These are phyloP conservation scores for Aethina tumida DNA, from an alignment of 1,140 invertebrate species.

Conservation along the genomic window DNA sequence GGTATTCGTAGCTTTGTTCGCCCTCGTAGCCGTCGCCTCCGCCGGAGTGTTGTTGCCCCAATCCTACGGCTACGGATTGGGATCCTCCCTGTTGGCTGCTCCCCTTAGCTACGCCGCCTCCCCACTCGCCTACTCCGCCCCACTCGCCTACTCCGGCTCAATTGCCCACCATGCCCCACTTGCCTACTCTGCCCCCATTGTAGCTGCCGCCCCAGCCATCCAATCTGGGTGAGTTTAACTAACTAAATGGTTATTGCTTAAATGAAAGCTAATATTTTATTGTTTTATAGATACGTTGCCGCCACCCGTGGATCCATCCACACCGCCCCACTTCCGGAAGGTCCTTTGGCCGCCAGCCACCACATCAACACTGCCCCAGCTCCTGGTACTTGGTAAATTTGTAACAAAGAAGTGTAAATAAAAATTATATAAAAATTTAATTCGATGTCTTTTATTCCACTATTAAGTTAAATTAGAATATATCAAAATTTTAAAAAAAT, in stretches of 20 bases:
- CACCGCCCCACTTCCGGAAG: conserved; percentile 41
- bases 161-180: conserved; percentile 12
- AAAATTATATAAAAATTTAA: too few species aligned
- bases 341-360: conserved; percentile 26
- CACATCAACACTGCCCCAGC: conserved; percentile 41
- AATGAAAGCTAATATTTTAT: conserved; percentile 5
- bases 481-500: too few species aligned
- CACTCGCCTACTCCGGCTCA: conserved; percentile 13
- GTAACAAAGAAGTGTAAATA: too few species aligned
- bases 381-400: conserved; percentile 41
- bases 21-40: conserved; percentile 22
- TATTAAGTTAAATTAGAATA: too few species aligned
- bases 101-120: conserved; percentile 8
- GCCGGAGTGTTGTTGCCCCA: conserved; percentile 14
- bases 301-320: conserved; percentile 42
- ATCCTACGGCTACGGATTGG: conserved; percentile 13
- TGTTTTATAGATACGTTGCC: conserved; percentile 36
- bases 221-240: conserved; percentile 25
- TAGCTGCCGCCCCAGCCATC: conserved; percentile 18
- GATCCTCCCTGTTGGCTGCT: too few species aligned
- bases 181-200: conserved; percentile 11
- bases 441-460: too few species aligned
- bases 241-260: background rate
- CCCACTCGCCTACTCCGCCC: conserved; percentile 8
- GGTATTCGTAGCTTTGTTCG: conserved; percentile 24